Percentiles rank a stretch among this genome's conserved stretches.
phyloP scores from a whole-genome alignment of 2,888 invertebrate species.

The Stegophylla sp. region DNA sequence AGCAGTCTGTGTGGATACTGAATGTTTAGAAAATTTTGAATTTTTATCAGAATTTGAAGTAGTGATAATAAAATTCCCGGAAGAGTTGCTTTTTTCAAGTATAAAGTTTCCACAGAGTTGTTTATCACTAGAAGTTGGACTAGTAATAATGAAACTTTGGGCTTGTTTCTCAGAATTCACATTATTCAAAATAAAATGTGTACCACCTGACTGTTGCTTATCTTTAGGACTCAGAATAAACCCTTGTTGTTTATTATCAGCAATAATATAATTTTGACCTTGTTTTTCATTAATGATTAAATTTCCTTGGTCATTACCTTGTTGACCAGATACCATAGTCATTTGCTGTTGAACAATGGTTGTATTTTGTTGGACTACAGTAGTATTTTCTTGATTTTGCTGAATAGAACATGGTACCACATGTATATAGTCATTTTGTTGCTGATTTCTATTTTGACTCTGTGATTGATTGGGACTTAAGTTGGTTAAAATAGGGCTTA shows the following conservation, averaged over 20 bases:
- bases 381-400: conserved; percentile 65
- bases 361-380: conserved; percentile 84
- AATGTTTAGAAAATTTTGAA: conserved; percentile 68
- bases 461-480: conserved; percentile 75
- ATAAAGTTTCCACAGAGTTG: conserved; percentile 62
- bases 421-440: conserved; percentile 57
- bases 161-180: conserved; percentile 61
- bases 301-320: conserved; percentile 62
- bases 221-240: conserved; percentile 63
- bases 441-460: conserved; percentile 56
- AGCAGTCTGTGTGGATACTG: conserved; percentile 79
- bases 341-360: conserved; percentile 85
- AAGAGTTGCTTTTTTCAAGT: conserved; percentile 61
- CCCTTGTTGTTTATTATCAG: conserved; percentile 62
- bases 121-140: conserved; percentile 61
- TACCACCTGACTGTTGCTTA: conserved; percentile 56
- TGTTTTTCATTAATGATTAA: conserved; percentile 60
- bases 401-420: conserved; percentile 62
- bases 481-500: conserved; percentile 78
- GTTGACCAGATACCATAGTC: conserved; percentile 77
- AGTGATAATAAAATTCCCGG: conserved; percentile 60
- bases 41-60: conserved; percentile 59
- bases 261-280: conserved; percentile 66
- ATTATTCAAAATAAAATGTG: conserved; percentile 61
- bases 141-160: conserved; percentile 62